Conservation (phyloP, 1,140 invertebrate genomes). For the Drosophila nigrodunni region DNA sequence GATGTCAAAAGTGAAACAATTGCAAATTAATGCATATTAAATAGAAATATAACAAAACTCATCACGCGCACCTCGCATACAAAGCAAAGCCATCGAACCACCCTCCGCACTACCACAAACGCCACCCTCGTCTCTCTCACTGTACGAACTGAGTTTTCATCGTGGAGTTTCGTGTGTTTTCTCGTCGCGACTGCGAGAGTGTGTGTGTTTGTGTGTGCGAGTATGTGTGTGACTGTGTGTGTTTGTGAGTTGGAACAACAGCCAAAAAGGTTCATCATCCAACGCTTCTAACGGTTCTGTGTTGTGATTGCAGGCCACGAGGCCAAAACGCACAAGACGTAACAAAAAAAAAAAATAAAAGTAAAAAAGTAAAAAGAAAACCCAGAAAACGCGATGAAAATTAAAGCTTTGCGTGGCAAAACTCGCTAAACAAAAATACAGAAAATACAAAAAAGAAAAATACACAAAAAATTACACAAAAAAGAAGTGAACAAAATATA, state of each 20-base stretch:
- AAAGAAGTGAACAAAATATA: slow-evolving; percentile 40
- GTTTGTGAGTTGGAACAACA: slow-evolving; percentile 9
- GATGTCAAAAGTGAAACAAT: slow-evolving; percentile 51
- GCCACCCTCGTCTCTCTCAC: not conserved
- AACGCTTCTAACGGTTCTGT: slow-evolving; percentile 11
- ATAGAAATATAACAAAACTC: slow-evolving; percentile 34
- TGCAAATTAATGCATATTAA: slow-evolving; percentile 16
- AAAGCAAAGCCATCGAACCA: not conserved
- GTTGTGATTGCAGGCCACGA: slow-evolving; percentile 58
- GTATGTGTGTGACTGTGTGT: slow-evolving; percentile 7
- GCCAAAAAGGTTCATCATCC: slow-evolving; percentile 13
- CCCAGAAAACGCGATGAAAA: slow-evolving; percentile 73
- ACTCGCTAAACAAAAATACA: slow-evolving; percentile 54
- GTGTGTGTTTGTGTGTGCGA: not conserved
- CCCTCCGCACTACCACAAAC: slow-evolving; percentile 1
- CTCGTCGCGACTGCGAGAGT: slow-evolving; percentile 2
- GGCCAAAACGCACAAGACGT: slow-evolving; percentile 46
- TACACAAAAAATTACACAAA: slow-evolving; percentile 13
- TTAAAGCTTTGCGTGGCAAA: slow-evolving; percentile 82
- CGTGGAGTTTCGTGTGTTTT: slow-evolving; percentile 12
- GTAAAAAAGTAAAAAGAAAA: slow-evolving; percentile 50
- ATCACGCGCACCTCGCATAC: slow-evolving; percentile 48
- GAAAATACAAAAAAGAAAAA: slow-evolving; percentile 18
- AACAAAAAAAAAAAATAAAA: slow-evolving; percentile 19
- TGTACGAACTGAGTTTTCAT: not conserved